Conservation (phyloP, 2,888 invertebrate genomes). For the Julus scanicus region DNA sequence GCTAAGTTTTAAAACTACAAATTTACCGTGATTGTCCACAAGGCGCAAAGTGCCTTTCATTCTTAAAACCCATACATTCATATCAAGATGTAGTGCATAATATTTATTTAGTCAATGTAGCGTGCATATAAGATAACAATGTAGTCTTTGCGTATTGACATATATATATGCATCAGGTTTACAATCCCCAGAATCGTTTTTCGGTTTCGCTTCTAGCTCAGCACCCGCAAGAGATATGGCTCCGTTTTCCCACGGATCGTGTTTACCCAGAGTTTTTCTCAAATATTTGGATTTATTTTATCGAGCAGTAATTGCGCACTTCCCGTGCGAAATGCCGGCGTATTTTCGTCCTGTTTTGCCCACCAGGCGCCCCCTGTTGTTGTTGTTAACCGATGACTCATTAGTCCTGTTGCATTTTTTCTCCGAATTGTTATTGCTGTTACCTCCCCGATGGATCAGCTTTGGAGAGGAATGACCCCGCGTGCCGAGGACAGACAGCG, state of each 20-base stretch:
- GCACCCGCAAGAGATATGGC: no score
- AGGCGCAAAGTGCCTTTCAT: no score
- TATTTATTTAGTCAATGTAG: no score
- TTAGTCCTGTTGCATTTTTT: neutral
- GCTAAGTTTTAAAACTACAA: no score
- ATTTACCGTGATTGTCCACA: no score
- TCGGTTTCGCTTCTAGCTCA: neutral
- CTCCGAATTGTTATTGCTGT: no score
- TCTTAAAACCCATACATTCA: no score
- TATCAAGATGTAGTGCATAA: no score
- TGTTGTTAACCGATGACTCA: conserved; percentile 27
- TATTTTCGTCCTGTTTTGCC: neutral
- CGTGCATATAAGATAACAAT: no score
- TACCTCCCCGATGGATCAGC: neutral
- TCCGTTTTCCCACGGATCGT: neutral
- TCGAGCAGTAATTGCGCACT: conserved; percentile 18
- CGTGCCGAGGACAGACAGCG: neutral
- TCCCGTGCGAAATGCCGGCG: neutral
- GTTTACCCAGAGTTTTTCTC: neutral
- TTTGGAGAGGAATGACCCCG: neutral
- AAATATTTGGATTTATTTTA: conserved; percentile 13
- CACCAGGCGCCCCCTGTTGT: neutral
- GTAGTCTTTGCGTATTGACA: no score
- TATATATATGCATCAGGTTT: no score
- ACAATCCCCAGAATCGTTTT: neutral